phyloP scores from a whole-genome alignment of 2,888 invertebrate genomes.

The Fragum whitleyi region DNA sequence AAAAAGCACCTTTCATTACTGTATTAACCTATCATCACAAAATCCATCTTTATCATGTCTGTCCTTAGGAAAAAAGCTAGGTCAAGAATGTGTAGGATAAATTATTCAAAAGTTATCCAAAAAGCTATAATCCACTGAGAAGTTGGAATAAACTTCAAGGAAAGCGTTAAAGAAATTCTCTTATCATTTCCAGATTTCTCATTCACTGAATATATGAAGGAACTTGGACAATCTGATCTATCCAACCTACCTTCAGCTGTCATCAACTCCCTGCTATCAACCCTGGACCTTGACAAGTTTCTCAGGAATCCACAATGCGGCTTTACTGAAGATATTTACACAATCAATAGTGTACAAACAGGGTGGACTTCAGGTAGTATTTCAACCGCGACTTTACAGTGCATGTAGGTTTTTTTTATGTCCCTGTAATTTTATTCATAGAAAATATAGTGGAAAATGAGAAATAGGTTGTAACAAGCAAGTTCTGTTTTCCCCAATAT shows the following conservation, averaged over 20 bases:
- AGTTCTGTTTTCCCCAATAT: neutral
- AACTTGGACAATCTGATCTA: slow-evolving; percentile 34
- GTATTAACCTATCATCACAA: no score
- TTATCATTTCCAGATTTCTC: slow-evolving; percentile 57
- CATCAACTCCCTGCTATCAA: slow-evolving; percentile 49
- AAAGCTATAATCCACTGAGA: no score
- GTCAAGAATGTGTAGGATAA: no score
- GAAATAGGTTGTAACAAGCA: neutral
- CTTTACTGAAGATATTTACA: slow-evolving; percentile 34
- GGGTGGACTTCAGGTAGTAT: slow-evolving; percentile 67
- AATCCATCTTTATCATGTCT: no score
- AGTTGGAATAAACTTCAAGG: no score
- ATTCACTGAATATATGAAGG: slow-evolving; percentile 40
- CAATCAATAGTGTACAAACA: neutral
- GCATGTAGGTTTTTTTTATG: neutral
- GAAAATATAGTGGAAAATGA: neutral
- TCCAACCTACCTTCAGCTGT: slow-evolving; percentile 46
- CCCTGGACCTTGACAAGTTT: slow-evolving; percentile 55
- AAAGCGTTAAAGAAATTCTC: no score
- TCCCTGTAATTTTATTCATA: neutral
- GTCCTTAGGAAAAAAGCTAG: no score
- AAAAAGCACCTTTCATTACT: no score
- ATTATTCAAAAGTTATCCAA: no score
- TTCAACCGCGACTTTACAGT: neutral
- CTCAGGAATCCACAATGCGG: slow-evolving; percentile 55